These are phyloP conservation scores for Philereme vetulata DNA, from an alignment of 2,888 invertebrate species.

Conservation along the genomic window DNA sequence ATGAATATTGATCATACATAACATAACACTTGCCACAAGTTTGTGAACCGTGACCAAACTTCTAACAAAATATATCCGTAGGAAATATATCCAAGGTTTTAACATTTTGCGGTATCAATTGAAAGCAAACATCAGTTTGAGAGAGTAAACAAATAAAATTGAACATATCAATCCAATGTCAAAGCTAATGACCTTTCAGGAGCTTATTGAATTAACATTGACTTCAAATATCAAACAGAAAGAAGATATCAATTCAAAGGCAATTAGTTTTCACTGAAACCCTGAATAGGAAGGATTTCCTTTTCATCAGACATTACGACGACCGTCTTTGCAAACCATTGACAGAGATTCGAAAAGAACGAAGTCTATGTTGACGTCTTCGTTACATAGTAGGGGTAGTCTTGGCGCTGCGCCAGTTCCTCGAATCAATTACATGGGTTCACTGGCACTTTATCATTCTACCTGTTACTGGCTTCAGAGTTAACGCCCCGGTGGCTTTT, in stretches of 20 bases:
- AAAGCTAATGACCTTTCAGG: neutral
- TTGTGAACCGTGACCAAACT: neutral
- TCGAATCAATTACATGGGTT: constrained; percentile 54
- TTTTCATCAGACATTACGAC: neutral
- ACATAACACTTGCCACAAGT: constrained; percentile 9
- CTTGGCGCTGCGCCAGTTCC: constrained; percentile 53
- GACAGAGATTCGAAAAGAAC: neutral
- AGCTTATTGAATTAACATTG: neutral
- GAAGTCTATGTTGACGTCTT: constrained; percentile 13
- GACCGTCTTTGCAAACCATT: neutral
- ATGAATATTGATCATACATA: constrained; percentile 24
- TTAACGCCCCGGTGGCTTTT: constrained; percentile 17
- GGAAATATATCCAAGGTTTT: no score
- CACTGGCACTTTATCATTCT: constrained; percentile 59
- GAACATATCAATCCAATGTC: neutral
- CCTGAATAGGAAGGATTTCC: no score
- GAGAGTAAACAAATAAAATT: no score
- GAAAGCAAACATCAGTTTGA: neutral
- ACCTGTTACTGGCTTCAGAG: constrained; percentile 29
- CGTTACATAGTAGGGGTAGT: constrained; percentile 36
- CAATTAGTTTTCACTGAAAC: neutral
- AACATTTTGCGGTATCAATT: neutral
- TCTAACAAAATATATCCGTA: neutral
- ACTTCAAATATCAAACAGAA: neutral
- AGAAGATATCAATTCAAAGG: neutral